These are phyloP conservation scores for Hipparchia sbordonii DNA, from an alignment of 2,888 invertebrate species.

Conservation along the genomic window DNA sequence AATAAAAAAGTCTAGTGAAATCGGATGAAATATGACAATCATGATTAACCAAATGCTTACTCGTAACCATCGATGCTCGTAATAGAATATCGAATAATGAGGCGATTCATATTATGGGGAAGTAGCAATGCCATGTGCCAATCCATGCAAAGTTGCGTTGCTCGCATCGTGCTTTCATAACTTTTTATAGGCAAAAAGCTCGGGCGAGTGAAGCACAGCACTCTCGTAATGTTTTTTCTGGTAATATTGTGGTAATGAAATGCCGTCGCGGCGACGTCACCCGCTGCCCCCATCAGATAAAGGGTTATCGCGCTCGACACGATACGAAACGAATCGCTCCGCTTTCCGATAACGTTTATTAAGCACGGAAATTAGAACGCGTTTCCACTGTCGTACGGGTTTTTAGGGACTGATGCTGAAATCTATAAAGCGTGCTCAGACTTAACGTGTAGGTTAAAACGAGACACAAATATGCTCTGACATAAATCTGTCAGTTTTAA, in stretches of 20 bases:
- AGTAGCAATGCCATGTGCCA: neutral
- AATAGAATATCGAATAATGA: neutral
- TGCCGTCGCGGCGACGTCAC: constrained; percentile 66
- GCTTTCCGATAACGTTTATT: constrained; percentile 70
- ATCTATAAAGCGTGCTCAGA: no score
- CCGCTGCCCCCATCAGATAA: constrained; percentile 73
- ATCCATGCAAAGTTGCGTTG: neutral
- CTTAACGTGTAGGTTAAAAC: no score
- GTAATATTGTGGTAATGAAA: constrained; percentile 71
- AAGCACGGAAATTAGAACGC: constrained; percentile 61
- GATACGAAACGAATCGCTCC: constrained; percentile 61
- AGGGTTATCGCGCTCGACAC: constrained; percentile 70
- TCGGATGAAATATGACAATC: no score
- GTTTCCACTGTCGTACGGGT: constrained; percentile 20
- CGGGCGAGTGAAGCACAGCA: constrained; percentile 19
- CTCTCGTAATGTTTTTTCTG: constrained; percentile 32
- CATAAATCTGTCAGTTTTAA: no score
- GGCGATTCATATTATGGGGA: neutral
- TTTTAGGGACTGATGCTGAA: neutral
- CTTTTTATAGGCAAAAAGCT: constrained; percentile 18
- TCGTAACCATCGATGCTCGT: no score
- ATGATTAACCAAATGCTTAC: no score
- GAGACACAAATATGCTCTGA: no score
- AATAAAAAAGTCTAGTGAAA: no score
- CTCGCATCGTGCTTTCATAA: constrained; percentile 4